A percentile compares a stretch with the other conserved stretches of the same genome.
phyloP scores from a whole-genome alignment of 2,888 invertebrate genomes.

The Theretra japonica region DNA sequence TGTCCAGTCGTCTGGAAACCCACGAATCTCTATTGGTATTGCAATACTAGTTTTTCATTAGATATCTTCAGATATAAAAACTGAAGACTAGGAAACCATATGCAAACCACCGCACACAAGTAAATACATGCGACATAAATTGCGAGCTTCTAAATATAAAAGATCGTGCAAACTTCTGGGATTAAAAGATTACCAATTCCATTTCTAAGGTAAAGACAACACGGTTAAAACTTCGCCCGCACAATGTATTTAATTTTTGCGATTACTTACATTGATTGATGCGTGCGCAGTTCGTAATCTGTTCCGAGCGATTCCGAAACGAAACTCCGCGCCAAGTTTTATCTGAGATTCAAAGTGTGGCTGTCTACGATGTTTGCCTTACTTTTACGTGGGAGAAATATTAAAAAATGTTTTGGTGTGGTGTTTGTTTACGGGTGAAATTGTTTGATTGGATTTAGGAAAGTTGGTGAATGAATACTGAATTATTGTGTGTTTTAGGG shows the following conservation, averaged over 20 bases:
- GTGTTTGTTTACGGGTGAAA: not conserved
- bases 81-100: too few relatives aligned
- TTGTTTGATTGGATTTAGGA: not conserved
- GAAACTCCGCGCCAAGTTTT: constrained; percentile 13
- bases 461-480: too few relatives aligned
- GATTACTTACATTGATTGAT: constrained; percentile 60
- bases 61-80: too few relatives aligned
- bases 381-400: not conserved
- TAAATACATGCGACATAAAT: too few relatives aligned
- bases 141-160: not conserved
- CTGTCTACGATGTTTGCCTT: not conserved
- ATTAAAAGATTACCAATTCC: not conserved
- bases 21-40: too few relatives aligned
- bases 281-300: constrained; percentile 46
- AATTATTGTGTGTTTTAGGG: too few relatives aligned
- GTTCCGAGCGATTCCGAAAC: constrained; percentile 33
- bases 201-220: constrained; percentile 16
- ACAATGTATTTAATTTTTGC: constrained; percentile 50
- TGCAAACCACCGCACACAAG: too few relatives aligned
- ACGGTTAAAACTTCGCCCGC: constrained; percentile 27
- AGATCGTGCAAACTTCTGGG: not conserved
- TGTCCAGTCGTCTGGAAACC: too few relatives aligned
- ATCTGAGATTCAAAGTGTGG: constrained; percentile 7
- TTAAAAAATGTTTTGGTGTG: not conserved
- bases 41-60: too few relatives aligned